These are phyloP conservation scores for Neodiprion lecontei DNA, from an alignment of 1,140 invertebrate genomes.

Conservation along the genomic window DNA sequence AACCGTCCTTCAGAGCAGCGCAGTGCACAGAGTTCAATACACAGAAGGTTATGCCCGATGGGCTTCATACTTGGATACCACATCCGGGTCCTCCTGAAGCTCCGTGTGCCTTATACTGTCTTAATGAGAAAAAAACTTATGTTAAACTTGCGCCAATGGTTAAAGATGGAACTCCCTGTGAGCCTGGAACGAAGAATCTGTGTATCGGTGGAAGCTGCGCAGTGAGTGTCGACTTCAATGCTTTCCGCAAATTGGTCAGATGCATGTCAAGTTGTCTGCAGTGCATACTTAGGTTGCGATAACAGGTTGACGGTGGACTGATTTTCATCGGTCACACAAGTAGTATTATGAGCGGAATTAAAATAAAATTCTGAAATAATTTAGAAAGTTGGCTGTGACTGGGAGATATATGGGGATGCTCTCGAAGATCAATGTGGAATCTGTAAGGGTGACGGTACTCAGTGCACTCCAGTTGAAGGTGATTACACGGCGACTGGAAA, in stretches of 20 bases:
- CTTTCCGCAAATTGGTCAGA: background rate
- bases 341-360: no score
- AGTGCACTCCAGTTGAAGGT: slow-evolving; percentile 62
- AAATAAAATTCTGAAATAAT: slow-evolving; percentile 12
- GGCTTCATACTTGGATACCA: slow-evolving; percentile 62
- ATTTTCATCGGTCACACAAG: no score
- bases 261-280: background rate
- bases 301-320: no score
- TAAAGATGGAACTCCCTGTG: slow-evolving; percentile 68
- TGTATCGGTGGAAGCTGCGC: slow-evolving; percentile 66
- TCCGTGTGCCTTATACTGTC: slow-evolving; percentile 66
- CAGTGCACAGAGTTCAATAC: slow-evolving; percentile 69
- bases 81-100: slow-evolving; percentile 58
- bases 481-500: slow-evolving; percentile 36
- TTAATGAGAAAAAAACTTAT: slow-evolving; percentile 58
- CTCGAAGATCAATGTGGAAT: slow-evolving; percentile 74
- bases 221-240: slow-evolving; percentile 48
- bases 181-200: slow-evolving; percentile 65
- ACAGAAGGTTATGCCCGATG: slow-evolving; percentile 45
- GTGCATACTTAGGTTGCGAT: no score
- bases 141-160: slow-evolving; percentile 49
- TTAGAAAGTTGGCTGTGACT: slow-evolving; percentile 74
- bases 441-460: slow-evolving; percentile 73
- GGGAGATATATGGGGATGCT: slow-evolving; percentile 68
- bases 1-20: slow-evolving; percentile 61